phyloP scores from a whole-genome alignment of 2,888 invertebrate species.

The Lasioglossum zephyrum region DNA sequence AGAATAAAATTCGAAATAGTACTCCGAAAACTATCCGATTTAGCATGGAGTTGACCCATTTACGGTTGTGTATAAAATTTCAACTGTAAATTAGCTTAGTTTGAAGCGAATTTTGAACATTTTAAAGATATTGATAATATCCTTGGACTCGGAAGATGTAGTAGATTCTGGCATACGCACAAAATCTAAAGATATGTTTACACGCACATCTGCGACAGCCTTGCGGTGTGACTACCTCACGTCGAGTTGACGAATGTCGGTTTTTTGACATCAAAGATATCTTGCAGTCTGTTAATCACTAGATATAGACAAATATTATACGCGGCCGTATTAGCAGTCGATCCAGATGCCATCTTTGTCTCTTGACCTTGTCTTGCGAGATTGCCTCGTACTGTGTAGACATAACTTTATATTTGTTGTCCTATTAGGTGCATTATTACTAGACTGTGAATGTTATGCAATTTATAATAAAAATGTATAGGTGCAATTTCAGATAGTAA shows the following conservation, averaged over 20 bases:
- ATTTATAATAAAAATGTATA: not conserved
- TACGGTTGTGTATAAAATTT: not conserved
- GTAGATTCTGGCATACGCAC: not conserved
- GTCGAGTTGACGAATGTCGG: not conserved
- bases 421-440: not conserved
- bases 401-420: not conserved
- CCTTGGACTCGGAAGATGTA: not conserved
- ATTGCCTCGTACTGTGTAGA: not conserved
- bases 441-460: not conserved
- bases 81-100: not conserved
- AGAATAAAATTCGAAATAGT: too few species aligned
- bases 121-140: not conserved
- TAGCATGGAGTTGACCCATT: too few species aligned
- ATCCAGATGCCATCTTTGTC: not conserved
- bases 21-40: too few species aligned
- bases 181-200: not conserved
- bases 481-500: not conserved
- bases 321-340: too few species aligned
- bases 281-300: not conserved
- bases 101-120: not conserved
- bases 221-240: not conserved
- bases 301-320: not conserved
- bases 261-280: not conserved
- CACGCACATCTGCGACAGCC: not conserved
- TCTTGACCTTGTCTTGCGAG: not conserved